These are phyloP conservation scores for Eupithecia dodoneata DNA, from an alignment of 2,888 invertebrate genomes.

Conservation along the genomic window DNA sequence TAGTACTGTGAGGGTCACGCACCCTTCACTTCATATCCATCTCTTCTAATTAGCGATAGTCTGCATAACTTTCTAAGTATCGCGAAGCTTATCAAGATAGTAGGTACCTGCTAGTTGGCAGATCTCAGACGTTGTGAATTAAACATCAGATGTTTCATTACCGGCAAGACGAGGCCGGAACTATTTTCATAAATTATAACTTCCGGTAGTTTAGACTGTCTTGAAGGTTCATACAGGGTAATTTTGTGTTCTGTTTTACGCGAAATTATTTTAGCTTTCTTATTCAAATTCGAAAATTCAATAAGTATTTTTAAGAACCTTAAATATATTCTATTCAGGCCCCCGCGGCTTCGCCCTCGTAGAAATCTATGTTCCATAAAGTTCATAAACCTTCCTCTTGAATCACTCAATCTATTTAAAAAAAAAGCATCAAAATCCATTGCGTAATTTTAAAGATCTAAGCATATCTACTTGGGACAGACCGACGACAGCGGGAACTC, in stretches of 20 bases:
- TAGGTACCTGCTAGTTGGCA: conserved; percentile 19
- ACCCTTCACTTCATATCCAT: conserved; percentile 7
- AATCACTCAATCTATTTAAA: too few relatives aligned
- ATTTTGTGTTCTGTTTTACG: neutral
- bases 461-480: too few relatives aligned
- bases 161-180: conserved; percentile 71
- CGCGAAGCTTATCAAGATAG: neutral
- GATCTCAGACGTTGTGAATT: conserved; percentile 73
- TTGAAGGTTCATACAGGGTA: conserved; percentile 59
- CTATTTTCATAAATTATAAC: conserved; percentile 81
- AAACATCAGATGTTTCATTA: conserved; percentile 75
- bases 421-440: too few relatives aligned
- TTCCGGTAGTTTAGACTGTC: conserved; percentile 75
- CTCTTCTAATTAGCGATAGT: neutral
- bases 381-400: too few relatives aligned
- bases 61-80: neutral
- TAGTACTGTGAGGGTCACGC: too few relatives aligned
- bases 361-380: too few relatives aligned
- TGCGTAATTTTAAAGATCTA: too few relatives aligned
- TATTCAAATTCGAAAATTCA: too few relatives aligned
- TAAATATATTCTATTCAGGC: too few relatives aligned
- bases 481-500: too few relatives aligned
- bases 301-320: too few relatives aligned
- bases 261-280: neutral
- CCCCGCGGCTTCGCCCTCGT: too few relatives aligned